Conservation (phyloP, 2,888 invertebrate species). For the Chloroclysta siterata region DNA sequence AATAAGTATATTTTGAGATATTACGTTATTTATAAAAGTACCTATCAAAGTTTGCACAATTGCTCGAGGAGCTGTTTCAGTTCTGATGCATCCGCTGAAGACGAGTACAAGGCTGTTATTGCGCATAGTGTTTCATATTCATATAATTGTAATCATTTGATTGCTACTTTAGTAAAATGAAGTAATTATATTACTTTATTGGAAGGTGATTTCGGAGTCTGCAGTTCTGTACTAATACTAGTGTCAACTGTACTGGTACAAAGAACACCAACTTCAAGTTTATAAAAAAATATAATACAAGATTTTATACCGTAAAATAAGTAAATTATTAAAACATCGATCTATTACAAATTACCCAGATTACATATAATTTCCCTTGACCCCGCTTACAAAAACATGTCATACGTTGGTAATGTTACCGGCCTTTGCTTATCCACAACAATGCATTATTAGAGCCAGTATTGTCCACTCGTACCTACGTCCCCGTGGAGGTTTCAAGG, state of each 20-base stretch:
- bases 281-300: too few relatives aligned
- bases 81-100: conserved; percentile 15
- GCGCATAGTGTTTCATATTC: conserved; percentile 24
- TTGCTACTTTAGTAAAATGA: too few relatives aligned
- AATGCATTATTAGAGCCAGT: conserved; percentile 1
- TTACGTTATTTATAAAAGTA: conserved; percentile 1
- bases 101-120: conserved; percentile 23
- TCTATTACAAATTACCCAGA: conserved; percentile 25
- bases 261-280: not conserved
- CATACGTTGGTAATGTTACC: conserved; percentile 10
- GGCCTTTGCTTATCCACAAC: conserved; percentile 10
- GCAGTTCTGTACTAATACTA: too few relatives aligned
- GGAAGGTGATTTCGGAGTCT: too few relatives aligned
- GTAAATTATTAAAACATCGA: conserved; percentile 12
- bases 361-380: conserved; percentile 21
- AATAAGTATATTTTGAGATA: not conserved
- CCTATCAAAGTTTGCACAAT: conserved; percentile 40
- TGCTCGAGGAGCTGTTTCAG: conserved; percentile 23
- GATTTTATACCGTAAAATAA: not conserved
- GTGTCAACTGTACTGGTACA: too few relatives aligned
- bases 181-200: too few relatives aligned
- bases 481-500: conserved; percentile 24
- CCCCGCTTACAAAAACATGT: conserved; percentile 23
- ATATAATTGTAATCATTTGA: conserved; percentile 3
- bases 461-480: conserved; percentile 1